Conservation (phyloP, 2,113 vertebrate genomes). For the Leptodactylus fuscus region DNA sequence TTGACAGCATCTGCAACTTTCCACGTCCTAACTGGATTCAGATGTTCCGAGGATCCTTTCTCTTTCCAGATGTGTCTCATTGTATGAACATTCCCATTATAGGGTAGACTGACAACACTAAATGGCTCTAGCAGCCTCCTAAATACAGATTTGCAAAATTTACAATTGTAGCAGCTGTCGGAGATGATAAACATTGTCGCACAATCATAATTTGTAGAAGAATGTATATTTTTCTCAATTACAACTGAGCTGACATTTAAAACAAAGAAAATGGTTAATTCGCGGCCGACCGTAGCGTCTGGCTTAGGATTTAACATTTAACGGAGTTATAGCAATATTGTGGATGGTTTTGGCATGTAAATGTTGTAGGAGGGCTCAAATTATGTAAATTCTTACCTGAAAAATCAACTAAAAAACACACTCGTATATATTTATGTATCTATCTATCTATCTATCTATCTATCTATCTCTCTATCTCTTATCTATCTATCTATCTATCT, state of each 20-base stretch:
- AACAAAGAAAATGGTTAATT: constrained; percentile 6
- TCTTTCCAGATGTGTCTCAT: constrained; percentile 28
- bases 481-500: too few relatives aligned
- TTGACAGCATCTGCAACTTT: constrained; percentile 34
- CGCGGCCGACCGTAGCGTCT: too few relatives aligned
- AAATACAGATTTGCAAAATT: constrained; percentile 11
- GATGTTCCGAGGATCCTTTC: constrained; percentile 9
- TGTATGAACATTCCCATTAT: constrained; percentile 13
- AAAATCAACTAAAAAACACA: not conserved
- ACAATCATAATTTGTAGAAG: not conserved
- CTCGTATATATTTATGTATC: not conserved
- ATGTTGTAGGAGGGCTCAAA: not conserved
- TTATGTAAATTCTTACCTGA: not conserved
- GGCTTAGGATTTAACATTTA: not conserved
- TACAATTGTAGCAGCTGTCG: constrained; percentile 20
- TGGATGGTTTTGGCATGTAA: not conserved
- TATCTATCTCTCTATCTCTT: too few relatives aligned
- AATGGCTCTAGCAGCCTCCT: constrained; percentile 12
- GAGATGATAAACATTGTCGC: not conserved
- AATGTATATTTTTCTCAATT: not conserved
- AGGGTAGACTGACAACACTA: not conserved
- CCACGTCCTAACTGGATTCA: constrained; percentile 25
- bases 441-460: too few relatives aligned
- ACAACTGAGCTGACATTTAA: constrained; percentile 9
- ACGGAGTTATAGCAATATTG: not conserved